Conservation (phyloP, 92 coral and sea anemone genomes). For the Parazoanthus swiftii region DNA sequence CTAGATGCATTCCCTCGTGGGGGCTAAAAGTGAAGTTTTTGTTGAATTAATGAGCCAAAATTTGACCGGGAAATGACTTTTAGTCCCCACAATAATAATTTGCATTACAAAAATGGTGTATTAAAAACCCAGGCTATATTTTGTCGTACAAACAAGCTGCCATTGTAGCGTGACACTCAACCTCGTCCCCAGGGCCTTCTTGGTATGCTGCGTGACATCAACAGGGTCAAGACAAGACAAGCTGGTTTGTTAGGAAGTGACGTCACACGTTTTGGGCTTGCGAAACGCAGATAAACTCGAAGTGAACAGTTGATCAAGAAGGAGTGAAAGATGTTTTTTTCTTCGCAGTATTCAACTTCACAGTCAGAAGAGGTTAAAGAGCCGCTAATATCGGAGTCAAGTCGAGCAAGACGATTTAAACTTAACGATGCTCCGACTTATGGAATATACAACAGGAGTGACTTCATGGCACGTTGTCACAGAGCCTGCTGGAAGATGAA, state of each 20-base stretch:
- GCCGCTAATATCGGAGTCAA: constrained; percentile 21
- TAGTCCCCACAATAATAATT: too few species aligned
- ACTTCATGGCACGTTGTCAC: constrained; percentile 40
- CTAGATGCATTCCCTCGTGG: too few species aligned
- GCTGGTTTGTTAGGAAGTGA: constrained; percentile 8
- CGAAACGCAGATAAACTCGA: background rate
- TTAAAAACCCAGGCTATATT: too few species aligned
- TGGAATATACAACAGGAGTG: constrained; percentile 42
- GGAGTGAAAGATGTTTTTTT: constrained; percentile 27
- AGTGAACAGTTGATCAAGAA: background rate
- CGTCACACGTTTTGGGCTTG: constrained; percentile 2
- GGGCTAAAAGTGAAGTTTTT: too few species aligned
- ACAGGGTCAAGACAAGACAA: background rate
- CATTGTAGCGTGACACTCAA: too few species aligned
- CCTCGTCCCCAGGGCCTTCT: too few species aligned
- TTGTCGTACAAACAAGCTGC: too few species aligned
- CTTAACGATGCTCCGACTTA: constrained; percentile 36
- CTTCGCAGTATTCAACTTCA: constrained; percentile 39
- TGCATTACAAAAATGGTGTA: too few species aligned
- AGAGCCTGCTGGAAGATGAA: constrained; percentile 31
- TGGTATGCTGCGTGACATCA: too few species aligned
- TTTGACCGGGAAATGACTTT: too few species aligned
- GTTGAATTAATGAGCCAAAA: too few species aligned
- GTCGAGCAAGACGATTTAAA: constrained; percentile 32
- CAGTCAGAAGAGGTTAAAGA: constrained; percentile 31